A percentile compares a stretch with the other conserved stretches of the same genome.
phyloP scores from a whole-genome alignment of 2,113 vertebrate species.

The Kobus ellipsiprymnus region DNA sequence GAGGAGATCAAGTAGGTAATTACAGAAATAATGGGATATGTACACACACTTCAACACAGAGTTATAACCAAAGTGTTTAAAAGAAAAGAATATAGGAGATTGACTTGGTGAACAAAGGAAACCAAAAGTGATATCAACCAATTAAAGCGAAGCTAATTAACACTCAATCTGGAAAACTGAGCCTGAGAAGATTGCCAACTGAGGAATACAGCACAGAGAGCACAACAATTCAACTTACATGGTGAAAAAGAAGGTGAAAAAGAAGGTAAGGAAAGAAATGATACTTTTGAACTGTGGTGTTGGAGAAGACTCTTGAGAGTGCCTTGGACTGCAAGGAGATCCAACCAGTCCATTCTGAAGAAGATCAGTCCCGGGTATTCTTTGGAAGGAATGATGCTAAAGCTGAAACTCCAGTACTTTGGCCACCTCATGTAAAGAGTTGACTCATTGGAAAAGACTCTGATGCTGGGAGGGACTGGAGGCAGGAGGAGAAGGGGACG shows the following conservation, averaged over 20 bases:
- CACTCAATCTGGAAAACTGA: neutral
- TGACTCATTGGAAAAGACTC: no score
- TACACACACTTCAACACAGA: neutral
- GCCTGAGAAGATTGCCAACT: neutral
- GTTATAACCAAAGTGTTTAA: neutral
- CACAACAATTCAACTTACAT: neutral
- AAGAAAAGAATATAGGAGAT: neutral
- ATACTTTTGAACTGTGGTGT: no score
- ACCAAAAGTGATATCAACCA: neutral
- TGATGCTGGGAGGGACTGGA: no score
- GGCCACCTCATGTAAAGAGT: no score
- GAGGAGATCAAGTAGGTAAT: neutral
- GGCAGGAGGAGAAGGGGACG: no score
- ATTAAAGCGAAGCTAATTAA: neutral
- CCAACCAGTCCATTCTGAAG: no score
- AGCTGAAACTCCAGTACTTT: no score
- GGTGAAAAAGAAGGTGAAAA: neutral
- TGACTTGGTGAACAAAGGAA: neutral
- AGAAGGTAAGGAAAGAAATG: neutral
- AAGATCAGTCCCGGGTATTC: no score
- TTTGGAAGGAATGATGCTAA: no score
- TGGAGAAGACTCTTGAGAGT: no score
- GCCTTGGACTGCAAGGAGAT: no score
- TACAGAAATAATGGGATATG: neutral
- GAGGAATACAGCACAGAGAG: neutral